Evolutionary conservation across 35 echinoderm and acorn worm species (phyloP).

Genomic region (Apostichopus parvimensis): DNA sequence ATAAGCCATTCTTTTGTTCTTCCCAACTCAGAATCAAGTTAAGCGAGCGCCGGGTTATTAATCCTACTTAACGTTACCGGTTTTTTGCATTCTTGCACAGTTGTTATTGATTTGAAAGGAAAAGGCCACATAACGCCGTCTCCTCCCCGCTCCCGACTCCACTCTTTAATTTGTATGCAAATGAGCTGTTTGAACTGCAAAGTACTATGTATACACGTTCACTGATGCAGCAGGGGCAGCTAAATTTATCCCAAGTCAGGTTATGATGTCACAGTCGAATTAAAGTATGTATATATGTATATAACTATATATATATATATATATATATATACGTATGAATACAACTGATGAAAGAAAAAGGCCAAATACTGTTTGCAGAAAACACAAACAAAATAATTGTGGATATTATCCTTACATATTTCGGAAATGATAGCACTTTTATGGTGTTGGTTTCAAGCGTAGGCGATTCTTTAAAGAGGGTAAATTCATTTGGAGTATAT

Average conservation of each 20-base stretch:
- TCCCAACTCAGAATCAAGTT: neutral
- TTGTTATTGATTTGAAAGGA: constrained; percentile 33
- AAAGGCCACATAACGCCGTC: constrained; percentile 10
- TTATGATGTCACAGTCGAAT: constrained; percentile 5
- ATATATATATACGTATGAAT: too few relatives aligned
- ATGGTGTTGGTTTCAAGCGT: too few relatives aligned
- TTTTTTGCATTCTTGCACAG: neutral
- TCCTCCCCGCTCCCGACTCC: neutral
- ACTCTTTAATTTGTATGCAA: constrained; percentile 46
- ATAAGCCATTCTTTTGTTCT: neutral
- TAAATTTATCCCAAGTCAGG: neutral
- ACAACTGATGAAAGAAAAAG: too few relatives aligned
- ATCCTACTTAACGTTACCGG: neutral
- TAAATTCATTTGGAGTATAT: too few relatives aligned
- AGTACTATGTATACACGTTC: neutral
- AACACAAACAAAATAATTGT: too few relatives aligned
- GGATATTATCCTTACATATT: too few relatives aligned
- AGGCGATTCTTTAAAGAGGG: too few relatives aligned
- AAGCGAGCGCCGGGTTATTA: neutral
- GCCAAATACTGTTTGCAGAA: too few relatives aligned
- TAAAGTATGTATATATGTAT: neutral
- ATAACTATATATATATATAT: too few relatives aligned
- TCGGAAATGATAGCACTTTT: too few relatives aligned
- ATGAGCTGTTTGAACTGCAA: constrained; percentile 8
- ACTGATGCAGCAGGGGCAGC: too few relatives aligned